phyloP scores from a whole-genome alignment of 2,888 invertebrate genomes.

The Mimas tiliae region DNA sequence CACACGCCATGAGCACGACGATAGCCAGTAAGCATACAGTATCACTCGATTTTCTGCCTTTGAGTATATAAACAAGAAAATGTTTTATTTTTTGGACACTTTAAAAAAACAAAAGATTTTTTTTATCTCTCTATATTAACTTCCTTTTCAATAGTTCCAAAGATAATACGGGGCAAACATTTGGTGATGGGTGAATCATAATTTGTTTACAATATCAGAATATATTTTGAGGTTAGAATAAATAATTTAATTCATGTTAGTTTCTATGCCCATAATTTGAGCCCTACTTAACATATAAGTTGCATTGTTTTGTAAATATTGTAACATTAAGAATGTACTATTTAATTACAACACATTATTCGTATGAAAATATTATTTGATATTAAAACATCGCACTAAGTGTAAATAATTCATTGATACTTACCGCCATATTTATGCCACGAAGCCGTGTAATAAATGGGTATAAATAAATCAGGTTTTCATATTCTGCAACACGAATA shows the following conservation, averaged over 20 bases:
- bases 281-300: no score
- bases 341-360: not conserved
- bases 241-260: no score
- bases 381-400: not conserved
- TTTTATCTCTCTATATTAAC: no score
- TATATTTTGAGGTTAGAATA: no score
- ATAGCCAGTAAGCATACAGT: slow-evolving; percentile 83
- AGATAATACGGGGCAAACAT: no score
- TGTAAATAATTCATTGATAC: not conserved
- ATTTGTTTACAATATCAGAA: not conserved
- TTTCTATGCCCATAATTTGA: no score
- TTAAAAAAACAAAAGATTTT: no score
- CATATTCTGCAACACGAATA: not conserved
- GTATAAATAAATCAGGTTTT: not conserved
- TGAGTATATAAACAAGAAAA: not conserved
- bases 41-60: slow-evolving; percentile 56
- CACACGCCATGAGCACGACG: slow-evolving; percentile 86
- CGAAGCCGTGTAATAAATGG: not conserved
- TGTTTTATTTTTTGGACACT: not conserved
- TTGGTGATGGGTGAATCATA: no score
- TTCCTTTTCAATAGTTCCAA: no score
- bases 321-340: no score
- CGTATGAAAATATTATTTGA: not conserved
- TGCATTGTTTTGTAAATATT: no score
- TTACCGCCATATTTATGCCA: slow-evolving; percentile 1